A percentile compares a stretch with the other conserved stretches of the same genome.
Evolutionary conservation across 2,113 vertebrate genomes (phyloP).

Genomic region (Corapipo altera): DNA sequence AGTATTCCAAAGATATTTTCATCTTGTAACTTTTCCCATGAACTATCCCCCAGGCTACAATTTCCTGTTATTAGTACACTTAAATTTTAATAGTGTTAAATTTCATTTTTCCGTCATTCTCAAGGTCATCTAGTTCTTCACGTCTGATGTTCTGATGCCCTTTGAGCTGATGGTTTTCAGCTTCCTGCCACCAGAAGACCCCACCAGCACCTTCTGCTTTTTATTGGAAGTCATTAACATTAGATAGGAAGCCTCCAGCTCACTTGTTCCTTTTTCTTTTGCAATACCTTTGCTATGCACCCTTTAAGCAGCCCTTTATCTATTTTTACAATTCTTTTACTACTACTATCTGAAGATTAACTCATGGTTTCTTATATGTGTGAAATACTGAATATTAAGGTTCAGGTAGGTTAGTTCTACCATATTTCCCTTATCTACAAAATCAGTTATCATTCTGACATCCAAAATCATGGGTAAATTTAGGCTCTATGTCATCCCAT

Average conservation of each 20-base stretch:
- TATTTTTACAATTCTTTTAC: neutral
- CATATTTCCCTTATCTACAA: neutral
- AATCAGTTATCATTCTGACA: neutral
- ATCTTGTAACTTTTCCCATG: neutral
- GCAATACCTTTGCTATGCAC: neutral
- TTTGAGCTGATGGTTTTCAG: neutral
- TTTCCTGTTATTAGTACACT: constrained; percentile 22
- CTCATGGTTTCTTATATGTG: neutral
- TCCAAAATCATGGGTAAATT: neutral
- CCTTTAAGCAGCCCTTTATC: neutral
- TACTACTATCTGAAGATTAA: neutral
- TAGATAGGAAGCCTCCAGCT: neutral
- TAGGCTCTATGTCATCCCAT: neutral
- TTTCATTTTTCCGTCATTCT: neutral
- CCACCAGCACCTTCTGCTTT: neutral
- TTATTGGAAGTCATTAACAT: neutral
- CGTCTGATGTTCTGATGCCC: neutral
- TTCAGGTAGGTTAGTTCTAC: neutral
- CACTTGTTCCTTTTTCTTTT: neutral
- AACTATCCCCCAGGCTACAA: constrained; percentile 5
- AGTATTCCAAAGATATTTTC: neutral
- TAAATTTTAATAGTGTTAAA: constrained; percentile 15
- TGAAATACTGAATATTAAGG: neutral
- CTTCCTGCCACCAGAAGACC: neutral
- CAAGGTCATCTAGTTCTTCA: neutral